Percentiles rank a stretch among this genome's conserved stretches.
Evolutionary conservation across 1,140 invertebrate species (phyloP).

Genomic region (Macrobrachium nipponense): DNA sequence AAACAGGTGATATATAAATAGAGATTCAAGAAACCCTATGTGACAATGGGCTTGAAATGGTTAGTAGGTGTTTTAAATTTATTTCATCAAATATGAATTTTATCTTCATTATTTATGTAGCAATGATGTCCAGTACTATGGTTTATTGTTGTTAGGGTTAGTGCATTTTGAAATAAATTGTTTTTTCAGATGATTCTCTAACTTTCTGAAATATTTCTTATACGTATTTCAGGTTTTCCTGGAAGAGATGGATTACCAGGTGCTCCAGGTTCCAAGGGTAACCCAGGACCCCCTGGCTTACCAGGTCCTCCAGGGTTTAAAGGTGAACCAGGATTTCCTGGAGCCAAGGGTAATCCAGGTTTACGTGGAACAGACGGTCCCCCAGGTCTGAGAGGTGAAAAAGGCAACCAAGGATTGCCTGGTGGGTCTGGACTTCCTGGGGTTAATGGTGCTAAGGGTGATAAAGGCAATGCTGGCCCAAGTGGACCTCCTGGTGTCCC

Average conservation of each 20-base stretch:
- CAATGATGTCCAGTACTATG: too few relatives aligned
- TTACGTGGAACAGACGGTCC: conserved; percentile 71
- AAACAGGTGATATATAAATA: too few relatives aligned
- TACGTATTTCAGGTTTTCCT: conserved; percentile 48
- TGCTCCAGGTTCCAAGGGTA: conserved; percentile 46
- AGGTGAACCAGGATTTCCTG: conserved; percentile 59
- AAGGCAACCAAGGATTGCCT: conserved; percentile 69
- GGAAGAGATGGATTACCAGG: conserved; percentile 61
- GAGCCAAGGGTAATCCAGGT: conserved; percentile 65
- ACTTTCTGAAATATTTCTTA: too few relatives aligned
- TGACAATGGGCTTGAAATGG: too few relatives aligned
- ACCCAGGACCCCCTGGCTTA: conserved; percentile 71
- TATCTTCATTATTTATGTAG: too few relatives aligned
- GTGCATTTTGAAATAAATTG: too few relatives aligned
- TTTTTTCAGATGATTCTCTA: too few relatives aligned
- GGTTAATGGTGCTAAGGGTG: conserved; percentile 37
- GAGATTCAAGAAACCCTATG: too few relatives aligned
- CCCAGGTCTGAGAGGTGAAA: conserved; percentile 75
- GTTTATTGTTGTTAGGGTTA: too few relatives aligned
- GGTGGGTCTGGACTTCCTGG: conserved; percentile 35
- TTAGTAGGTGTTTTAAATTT: too few relatives aligned
- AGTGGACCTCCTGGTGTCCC: conserved; percentile 72
- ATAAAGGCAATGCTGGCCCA: conserved; percentile 69
- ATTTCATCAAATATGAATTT: too few relatives aligned
- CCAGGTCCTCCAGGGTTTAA: conserved; percentile 64